phyloP scores from a whole-genome alignment of 92 coral and sea anemone species.

The Palythoa caribaeorum region DNA sequence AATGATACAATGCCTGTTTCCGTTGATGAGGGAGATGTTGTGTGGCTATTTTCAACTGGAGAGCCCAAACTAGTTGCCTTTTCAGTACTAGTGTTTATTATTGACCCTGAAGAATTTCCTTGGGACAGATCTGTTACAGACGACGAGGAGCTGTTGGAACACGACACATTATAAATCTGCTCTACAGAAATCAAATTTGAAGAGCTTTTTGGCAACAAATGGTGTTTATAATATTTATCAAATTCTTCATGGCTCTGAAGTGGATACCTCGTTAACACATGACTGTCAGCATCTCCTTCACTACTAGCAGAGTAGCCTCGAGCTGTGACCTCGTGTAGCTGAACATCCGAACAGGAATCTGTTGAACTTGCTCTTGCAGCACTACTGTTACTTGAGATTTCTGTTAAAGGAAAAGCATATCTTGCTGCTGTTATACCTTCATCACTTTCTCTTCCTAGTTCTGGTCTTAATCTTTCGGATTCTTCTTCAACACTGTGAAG shows the following conservation, averaged over 20 bases:
- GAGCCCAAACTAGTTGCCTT: background rate
- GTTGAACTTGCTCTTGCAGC: background rate
- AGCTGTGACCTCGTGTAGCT: background rate
- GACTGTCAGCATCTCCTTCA: background rate
- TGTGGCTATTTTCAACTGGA: background rate
- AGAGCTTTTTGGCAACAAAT: background rate
- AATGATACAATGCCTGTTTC: background rate
- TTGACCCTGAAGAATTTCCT: background rate
- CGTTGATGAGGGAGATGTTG: background rate
- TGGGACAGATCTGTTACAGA: background rate
- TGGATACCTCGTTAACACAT: background rate
- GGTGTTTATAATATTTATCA: background rate
- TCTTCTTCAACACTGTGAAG: background rate
- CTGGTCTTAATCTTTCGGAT: background rate
- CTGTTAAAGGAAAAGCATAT: background rate
- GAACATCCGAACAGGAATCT: background rate
- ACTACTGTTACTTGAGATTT: background rate
- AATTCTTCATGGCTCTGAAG: background rate
- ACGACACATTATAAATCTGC: background rate
- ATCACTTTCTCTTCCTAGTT: background rate
- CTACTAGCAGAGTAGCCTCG: background rate
- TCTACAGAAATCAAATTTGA: background rate
- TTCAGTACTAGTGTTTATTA: background rate
- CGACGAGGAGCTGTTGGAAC: background rate
- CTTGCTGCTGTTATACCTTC: constrained; percentile 1